Percentiles rank a stretch among this genome's conserved stretches.
These are phyloP conservation scores for Scaptomyza polygonia DNA, from an alignment of 2,888 invertebrate species.

Conservation along the genomic window DNA sequence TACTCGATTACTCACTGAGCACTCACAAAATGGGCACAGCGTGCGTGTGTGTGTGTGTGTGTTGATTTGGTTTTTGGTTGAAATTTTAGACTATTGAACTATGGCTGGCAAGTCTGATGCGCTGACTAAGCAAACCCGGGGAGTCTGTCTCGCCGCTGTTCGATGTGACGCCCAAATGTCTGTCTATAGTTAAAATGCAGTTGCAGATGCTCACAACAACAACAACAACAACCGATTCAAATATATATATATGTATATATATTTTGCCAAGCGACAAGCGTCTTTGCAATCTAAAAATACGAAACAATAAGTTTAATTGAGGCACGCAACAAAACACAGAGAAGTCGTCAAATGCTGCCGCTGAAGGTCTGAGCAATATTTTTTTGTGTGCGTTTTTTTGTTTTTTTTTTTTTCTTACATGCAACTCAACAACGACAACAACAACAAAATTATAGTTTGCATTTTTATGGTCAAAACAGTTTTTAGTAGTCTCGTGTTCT, in stretches of 20 bases:
- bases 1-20: constrained; percentile 65
- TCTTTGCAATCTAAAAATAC: constrained; percentile 60
- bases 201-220: constrained; percentile 8
- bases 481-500: constrained; percentile 27
- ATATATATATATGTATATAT: constrained; percentile 10
- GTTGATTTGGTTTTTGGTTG: constrained; percentile 39
- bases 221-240: constrained; percentile 14
- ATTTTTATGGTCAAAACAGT: constrained; percentile 66
- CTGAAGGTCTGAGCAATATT: constrained; percentile 63
- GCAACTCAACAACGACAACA: constrained; percentile 11
- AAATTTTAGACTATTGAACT: constrained; percentile 77
- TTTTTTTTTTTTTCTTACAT: constrained; percentile 8
- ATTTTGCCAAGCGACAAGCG: constrained; percentile 28
- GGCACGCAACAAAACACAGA: constrained; percentile 51
- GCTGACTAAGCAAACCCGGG: constrained; percentile 51
- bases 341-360: constrained; percentile 43
- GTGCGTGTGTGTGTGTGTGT: constrained; percentile 14
- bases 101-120: constrained; percentile 43
- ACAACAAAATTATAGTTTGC: constrained; percentile 55
- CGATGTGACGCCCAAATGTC: constrained; percentile 68
- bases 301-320: constrained; percentile 62
- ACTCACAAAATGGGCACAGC: constrained; percentile 65
- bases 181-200: constrained; percentile 42
- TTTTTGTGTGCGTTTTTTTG: not conserved
- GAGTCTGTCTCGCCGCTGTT: constrained; percentile 27